A percentile compares a stretch with the other conserved stretches of the same genome.
Conservation (phyloP, 64 coral and sea anemone genomes). For the Actinia equina region DNA sequence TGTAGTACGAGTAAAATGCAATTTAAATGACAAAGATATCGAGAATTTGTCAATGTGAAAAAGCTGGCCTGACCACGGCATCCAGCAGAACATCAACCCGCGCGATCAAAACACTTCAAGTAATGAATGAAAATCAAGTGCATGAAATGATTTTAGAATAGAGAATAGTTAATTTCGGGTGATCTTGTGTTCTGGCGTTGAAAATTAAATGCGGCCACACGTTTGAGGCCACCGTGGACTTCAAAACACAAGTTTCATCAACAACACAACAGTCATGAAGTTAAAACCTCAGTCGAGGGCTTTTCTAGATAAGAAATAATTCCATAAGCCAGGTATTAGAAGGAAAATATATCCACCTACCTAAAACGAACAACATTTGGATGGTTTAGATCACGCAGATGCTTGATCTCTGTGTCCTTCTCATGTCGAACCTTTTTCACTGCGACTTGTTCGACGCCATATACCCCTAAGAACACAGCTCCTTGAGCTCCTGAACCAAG, state of each 20-base stretch:
- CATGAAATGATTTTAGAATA: background rate
- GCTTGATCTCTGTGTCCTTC: slow-evolving; percentile 83
- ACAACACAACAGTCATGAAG: background rate
- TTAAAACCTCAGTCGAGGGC: background rate
- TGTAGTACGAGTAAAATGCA: too few relatives aligned
- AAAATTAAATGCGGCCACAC: slow-evolving; percentile 13
- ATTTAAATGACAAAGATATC: background rate
- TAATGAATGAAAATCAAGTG: slow-evolving; percentile 22
- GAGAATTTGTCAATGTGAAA: too few relatives aligned
- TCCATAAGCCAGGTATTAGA: background rate
- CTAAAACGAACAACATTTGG: slow-evolving; percentile 91
- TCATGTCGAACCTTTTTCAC: slow-evolving; percentile 90
- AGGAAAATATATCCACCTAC: slow-evolving; percentile 9
- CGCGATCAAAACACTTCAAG: slow-evolving; percentile 3
- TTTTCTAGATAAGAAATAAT: background rate
- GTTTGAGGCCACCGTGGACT: slow-evolving; percentile 3
- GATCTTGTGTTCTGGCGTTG: slow-evolving; percentile 1
- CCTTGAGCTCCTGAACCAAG: slow-evolving; percentile 86
- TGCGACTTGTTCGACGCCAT: slow-evolving; percentile 76
- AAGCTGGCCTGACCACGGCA: background rate
- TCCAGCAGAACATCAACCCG: background rate
- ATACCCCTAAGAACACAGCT: slow-evolving; percentile 73
- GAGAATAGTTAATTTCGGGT: slow-evolving; percentile 6
- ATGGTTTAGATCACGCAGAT: slow-evolving; percentile 73
- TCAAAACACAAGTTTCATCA: background rate